phyloP scores from a whole-genome alignment of 1,140 invertebrate species.

The Delia radicum region DNA sequence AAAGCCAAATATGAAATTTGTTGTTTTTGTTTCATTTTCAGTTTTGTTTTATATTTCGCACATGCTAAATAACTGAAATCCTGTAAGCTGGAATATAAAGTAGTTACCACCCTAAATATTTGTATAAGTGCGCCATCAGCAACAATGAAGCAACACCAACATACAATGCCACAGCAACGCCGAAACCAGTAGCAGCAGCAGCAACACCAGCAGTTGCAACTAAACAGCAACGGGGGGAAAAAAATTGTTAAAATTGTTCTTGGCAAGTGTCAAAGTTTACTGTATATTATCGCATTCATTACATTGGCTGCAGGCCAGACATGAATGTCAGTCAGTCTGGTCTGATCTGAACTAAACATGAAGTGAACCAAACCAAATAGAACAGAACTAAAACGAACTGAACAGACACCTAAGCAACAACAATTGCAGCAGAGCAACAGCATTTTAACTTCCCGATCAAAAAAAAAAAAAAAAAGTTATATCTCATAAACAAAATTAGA shows the following conservation, averaged over 20 bases:
- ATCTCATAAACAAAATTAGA: no score
- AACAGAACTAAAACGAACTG: background rate
- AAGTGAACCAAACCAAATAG: background rate
- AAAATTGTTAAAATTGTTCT: background rate
- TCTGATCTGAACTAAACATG: background rate
- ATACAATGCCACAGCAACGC: background rate
- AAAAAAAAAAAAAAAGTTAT: no score
- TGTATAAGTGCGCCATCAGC: constrained; percentile 8
- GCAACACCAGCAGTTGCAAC: background rate
- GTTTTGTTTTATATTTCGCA: background rate
- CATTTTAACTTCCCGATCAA: background rate
- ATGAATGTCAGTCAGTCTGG: constrained; percentile 22
- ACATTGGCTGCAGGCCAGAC: constrained; percentile 22
- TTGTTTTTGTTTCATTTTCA: background rate
- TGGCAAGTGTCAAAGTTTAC: constrained; percentile 23
- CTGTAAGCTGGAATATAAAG: background rate
- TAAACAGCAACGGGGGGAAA: background rate
- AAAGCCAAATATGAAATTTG: background rate
- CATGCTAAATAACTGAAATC: constrained; percentile 16
- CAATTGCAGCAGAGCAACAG: background rate
- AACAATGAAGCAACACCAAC: background rate
- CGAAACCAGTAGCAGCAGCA: background rate
- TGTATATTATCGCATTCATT: constrained; percentile 20
- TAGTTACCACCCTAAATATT: background rate
- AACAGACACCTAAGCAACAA: background rate